Evolutionary conservation across 1,140 invertebrate species (phyloP), one percentile per base, ranked within the genome.

Genomic region (Trichomalopsis sarcophagae): DNA sequence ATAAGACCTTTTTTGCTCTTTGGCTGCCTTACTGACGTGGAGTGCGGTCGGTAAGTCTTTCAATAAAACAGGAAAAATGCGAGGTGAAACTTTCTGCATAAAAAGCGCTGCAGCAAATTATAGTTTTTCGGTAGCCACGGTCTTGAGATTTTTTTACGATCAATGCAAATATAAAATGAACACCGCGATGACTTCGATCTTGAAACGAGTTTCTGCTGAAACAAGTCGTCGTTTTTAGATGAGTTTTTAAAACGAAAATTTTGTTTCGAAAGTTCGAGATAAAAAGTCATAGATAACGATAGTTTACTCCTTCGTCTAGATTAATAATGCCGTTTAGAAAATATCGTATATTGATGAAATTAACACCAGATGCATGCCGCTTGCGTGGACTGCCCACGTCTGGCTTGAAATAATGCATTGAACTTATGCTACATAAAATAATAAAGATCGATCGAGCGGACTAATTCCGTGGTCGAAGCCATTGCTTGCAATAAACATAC

Each of bases 351-450:
- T 79, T 73, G 33, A 77, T 62, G 82, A 90, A 89, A 90, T 91
- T 91, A 91, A 91, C 89, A 89, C 87, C 86, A 88, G 87, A 89
- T 90, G 91, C 91, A 92, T 91, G 91, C 83, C 87, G 88, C 88
- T 89, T 91, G 87, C 87, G 84, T 89, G 88, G 87, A 87, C 87
- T 86, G 85, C 88, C 88, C 44, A 71, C 89, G 87, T 87, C 85
- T 88, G 84, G 88, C 88, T 89, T 89, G 47, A 84, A 88, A 89
- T 84, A 86, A 87, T 82, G 87, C 84, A 86, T 87, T 86, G 27
- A 30, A 47, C 17, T 47, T 33, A 71, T 23, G 68, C 79, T 69
- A 47, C 36, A 27, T 27, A 80, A 80, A 77, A 50, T 55, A 69
- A 76, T 79, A 79, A 47, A 86, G 87, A 76, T 87, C 87, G 86